Conservation (phyloP, 2,797 vertebrate species). For the Streptopelia turtur region DNA sequence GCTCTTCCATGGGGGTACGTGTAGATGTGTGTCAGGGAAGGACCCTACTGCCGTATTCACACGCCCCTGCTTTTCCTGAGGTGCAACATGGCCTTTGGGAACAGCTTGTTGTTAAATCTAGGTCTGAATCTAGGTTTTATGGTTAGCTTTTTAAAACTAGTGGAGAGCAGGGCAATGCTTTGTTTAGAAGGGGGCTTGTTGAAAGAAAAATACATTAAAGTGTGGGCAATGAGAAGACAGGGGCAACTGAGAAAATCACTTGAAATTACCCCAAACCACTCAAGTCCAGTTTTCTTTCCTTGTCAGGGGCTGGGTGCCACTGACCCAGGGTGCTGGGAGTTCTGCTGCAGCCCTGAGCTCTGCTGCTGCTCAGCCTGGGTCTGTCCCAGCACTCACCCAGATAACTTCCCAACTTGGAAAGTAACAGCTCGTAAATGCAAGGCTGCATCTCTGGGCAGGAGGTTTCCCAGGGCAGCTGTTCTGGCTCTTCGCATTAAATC, state of each 20-base stretch:
- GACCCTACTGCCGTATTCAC: rapidly evolving
- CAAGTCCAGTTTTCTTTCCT: rapidly evolving
- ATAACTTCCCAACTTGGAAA: not conserved
- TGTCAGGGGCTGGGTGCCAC: not conserved
- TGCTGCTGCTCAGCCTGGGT: not conserved
- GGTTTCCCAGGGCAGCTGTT: not conserved
- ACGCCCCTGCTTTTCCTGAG: not conserved
- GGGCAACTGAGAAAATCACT: not conserved
- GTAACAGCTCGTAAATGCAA: not conserved
- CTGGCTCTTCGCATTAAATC: not conserved
- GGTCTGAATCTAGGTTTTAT: not conserved
- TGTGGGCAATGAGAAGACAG: rapidly evolving
- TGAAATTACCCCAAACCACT: not conserved
- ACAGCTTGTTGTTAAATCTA: rapidly evolving
- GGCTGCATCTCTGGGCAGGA: not conserved
- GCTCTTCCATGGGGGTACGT: rapidly evolving
- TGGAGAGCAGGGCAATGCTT: not conserved
- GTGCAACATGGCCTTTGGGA: not conserved
- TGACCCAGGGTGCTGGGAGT: not conserved
- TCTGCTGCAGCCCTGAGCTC: not conserved
- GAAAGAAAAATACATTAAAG: rapidly evolving
- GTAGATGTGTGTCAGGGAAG: rapidly evolving
- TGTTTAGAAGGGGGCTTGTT: not conserved
- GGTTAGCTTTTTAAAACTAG: not conserved
- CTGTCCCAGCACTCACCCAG: not conserved